Evolutionary conservation across 2,113 vertebrate species (phyloP).

Genomic region (Hucho hucho): DNA sequence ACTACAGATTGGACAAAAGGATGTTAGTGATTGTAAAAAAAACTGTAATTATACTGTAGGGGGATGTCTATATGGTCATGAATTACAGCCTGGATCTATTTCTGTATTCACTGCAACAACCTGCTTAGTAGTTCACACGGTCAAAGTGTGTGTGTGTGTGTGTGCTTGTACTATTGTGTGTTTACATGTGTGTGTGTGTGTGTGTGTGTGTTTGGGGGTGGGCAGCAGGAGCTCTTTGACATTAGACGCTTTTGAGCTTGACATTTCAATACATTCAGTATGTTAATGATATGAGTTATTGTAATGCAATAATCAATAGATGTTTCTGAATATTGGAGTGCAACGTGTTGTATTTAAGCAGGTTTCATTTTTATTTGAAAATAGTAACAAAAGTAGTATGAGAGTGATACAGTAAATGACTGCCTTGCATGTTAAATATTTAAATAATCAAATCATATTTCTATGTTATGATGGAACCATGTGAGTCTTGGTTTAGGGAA

Average conservation of each 20-base stretch:
- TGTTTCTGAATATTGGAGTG: neutral
- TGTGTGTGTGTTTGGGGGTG: too few relatives aligned
- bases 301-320: slow-evolving; percentile 7
- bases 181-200: neutral
- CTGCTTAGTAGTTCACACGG: too few relatives aligned
- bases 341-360: neutral
- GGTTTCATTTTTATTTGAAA: neutral
- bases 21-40: too few relatives aligned
- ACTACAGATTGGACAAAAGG: too few relatives aligned
- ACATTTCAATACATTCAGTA: slow-evolving; percentile 1
- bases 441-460: too few relatives aligned
- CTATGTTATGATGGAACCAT: too few relatives aligned
- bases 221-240: neutral
- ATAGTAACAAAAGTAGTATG: neutral
- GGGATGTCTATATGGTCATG: slow-evolving; percentile 7
- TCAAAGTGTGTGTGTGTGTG: slow-evolving; percentile 2
- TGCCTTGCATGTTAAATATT: too few relatives aligned
- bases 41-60: neutral
- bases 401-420: too few relatives aligned
- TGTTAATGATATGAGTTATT: slow-evolving; percentile 3
- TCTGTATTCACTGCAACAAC: too few relatives aligned
- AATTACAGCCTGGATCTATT: neutral
- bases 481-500: too few relatives aligned
- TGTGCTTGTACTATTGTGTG: neutral
- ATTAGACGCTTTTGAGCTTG: slow-evolving; percentile 4